Conservation (phyloP, 2,888 invertebrate species). For the Tenthredo livida region DNA sequence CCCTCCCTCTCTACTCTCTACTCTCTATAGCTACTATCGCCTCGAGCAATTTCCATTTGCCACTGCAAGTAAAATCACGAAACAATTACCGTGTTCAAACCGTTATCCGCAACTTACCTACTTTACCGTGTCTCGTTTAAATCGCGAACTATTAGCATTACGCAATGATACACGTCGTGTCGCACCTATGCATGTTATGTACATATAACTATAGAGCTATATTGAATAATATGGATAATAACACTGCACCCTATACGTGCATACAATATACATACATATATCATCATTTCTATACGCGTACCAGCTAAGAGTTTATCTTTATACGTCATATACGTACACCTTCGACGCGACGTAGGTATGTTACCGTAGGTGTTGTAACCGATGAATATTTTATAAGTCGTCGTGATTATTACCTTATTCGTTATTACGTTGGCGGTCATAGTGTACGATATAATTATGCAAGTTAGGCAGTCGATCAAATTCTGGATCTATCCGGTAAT, state of each 20-base stretch:
- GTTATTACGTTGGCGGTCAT: conserved; percentile 26
- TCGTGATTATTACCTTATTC: conserved; percentile 32
- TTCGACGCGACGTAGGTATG: conserved; percentile 12
- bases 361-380: conserved; percentile 53
- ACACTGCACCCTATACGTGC: not conserved
- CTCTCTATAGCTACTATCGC: not conserved
- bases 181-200: not conserved
- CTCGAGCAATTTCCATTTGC: not conserved
- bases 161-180: not conserved
- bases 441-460: not conserved
- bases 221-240: not conserved
- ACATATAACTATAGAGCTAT: not conserved
- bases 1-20: no score
- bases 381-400: conserved; percentile 52
- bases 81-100: conserved; percentile 15
- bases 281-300: not conserved
- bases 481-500: no score
- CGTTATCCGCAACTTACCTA: not conserved
- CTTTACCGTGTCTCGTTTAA: not conserved
- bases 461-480: no score
- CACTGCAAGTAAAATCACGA: conserved; percentile 2
- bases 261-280: not conserved
- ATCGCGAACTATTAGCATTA: conserved; percentile 2
- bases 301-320: not conserved
- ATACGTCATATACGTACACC: not conserved